A percentile compares a stretch with the other conserved stretches of the same genome.
These are phyloP conservation scores for Aphodius sticticus DNA, from an alignment of 2,888 invertebrate species.

Conservation along the genomic window DNA sequence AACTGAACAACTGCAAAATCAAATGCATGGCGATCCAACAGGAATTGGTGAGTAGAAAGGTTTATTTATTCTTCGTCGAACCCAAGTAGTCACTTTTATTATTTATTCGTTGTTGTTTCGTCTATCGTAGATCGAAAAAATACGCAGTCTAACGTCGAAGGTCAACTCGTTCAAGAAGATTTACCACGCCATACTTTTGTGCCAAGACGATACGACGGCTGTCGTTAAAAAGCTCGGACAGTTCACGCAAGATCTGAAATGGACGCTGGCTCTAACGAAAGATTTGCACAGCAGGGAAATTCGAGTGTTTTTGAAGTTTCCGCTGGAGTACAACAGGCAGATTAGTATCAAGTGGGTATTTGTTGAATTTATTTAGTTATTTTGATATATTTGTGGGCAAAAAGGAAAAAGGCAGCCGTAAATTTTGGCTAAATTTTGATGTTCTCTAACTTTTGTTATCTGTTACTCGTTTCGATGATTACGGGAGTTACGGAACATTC, in stretches of 20 bases:
- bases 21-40: constrained; percentile 21
- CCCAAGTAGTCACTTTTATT: no score
- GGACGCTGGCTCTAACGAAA: constrained; percentile 30
- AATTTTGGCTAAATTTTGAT: no score
- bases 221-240: constrained; percentile 32
- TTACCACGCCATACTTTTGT: constrained; percentile 24
- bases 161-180: constrained; percentile 30
- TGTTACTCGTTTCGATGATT: no score
- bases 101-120: background rate
- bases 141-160: constrained; percentile 30
- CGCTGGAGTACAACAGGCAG: constrained; percentile 37
- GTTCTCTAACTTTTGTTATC: no score
- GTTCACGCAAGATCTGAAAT: constrained; percentile 35
- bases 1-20: constrained; percentile 16
- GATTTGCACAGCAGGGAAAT: constrained; percentile 33
- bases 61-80: no score
- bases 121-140: constrained; percentile 26
- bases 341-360: constrained; percentile 22
- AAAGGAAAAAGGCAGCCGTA: no score
- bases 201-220: constrained; percentile 30
- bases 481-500: no score
- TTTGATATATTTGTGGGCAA: no score
- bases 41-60: constrained; percentile 25
- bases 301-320: constrained; percentile 35
- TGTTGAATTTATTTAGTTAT: background rate